Evolutionary conservation across 2,797 vertebrate species (phyloP), one percentile per base, ranked within the genome.

Genomic region (Myotis myotis): DNA sequence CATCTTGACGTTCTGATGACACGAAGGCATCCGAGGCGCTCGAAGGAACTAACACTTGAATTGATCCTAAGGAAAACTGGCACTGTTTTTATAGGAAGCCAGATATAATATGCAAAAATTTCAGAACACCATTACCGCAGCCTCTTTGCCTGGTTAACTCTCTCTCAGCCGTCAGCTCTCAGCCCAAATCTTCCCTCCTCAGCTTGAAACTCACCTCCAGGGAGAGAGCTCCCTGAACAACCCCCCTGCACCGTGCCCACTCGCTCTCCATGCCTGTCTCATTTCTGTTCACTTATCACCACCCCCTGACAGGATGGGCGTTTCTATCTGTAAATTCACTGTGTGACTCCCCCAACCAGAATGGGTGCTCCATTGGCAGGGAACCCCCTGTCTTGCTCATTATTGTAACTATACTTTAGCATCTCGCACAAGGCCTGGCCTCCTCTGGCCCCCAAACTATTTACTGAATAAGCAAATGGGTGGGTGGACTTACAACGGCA

Each of bases 41-140:
- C 19, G 2, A 82, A 82, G 36, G 30, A 95, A 28, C 25, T 0
- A 23, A 72, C 6, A 2, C 66, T 30, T 38, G 71, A 81, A 96
- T n/a, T 91, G 94, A 93, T 33, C n/a, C 80, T 79, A 92, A 92
- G 92, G 78, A 88, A 87, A 93, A 57, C 51, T 4, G 79, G 81
- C 93, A 79, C 87, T 36, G 38, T 81, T 90, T 85, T 62, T 55
- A 79, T 0, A 95, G 64, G 68, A 81, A 55, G 57, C 30, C 44
- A 85, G 72, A 71, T 0, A 12, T 3, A 70, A 89, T 11, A 64
- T 2, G 72, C 55, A 79, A 78, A 74, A 19, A 15, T 25, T 70
- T 33, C 81, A 22, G 20, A 87, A 30, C 28, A 1, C 30, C 0
- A 17, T 20, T 2, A 44, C 17, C 22, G 44, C 0, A 0, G 28